phyloP scores from a whole-genome alignment of 2,888 invertebrate genomes.

The Cacoxenus indagator region DNA sequence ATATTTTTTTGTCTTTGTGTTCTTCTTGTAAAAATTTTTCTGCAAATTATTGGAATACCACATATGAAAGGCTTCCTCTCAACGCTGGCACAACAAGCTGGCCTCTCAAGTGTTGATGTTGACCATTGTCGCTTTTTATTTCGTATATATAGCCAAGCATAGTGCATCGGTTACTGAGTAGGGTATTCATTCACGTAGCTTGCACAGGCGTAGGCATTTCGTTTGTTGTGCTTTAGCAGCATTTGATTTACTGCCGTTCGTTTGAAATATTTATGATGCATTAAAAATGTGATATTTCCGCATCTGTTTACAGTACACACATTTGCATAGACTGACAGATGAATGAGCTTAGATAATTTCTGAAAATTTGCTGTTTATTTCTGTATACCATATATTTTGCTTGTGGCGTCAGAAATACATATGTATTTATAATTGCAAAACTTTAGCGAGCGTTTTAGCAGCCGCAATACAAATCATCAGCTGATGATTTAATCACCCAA shows the following conservation, averaged over 20 bases:
- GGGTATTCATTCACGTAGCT: background rate
- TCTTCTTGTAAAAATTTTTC: background rate
- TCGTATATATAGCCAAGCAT: background rate
- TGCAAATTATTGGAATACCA: background rate
- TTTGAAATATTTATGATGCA: conserved; percentile 52
- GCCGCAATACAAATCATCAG: background rate
- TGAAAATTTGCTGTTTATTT: conserved; percentile 14
- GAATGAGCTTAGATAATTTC: background rate
- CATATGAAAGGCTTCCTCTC: background rate
- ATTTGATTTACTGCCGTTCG: conserved; percentile 43
- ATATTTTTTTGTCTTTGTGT: background rate
- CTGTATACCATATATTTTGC: conserved; percentile 11
- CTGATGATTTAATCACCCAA: background rate
- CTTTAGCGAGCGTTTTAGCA: background rate
- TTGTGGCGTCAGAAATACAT: background rate
- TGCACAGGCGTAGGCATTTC: background rate
- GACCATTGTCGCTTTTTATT: conserved; percentile 1
- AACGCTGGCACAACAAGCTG: background rate
- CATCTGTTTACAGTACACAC: background rate
- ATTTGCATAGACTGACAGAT: background rate
- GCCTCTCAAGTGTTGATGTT: conserved; percentile 14
- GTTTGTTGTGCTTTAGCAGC: background rate
- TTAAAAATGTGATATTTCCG: conserved; percentile 7
- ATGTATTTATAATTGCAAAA: conserved; percentile 11
- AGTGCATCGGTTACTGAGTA: background rate